Conservation (phyloP, 2,113 vertebrate genomes). For the Sphaerodactylus townsendi region DNA sequence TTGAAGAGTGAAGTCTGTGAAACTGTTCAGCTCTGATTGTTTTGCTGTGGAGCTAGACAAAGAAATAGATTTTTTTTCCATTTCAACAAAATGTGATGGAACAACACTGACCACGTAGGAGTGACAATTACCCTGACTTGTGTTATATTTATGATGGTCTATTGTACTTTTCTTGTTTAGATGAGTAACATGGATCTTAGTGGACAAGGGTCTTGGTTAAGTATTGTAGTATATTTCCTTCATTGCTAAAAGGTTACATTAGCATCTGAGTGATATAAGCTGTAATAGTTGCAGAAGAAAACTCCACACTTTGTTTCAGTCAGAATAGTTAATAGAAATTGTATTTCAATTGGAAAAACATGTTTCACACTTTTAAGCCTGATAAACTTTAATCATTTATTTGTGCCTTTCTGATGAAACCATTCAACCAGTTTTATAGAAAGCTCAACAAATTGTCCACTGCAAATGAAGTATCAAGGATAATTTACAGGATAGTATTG, state of each 20-base stretch:
- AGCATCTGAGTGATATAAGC: neutral
- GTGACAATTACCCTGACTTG: conserved; percentile 16
- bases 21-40: neutral
- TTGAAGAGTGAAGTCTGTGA: neutral
- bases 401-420: conserved; percentile 16
- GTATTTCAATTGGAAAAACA: conserved; percentile 10
- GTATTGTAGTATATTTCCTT: neutral
- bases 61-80: neutral
- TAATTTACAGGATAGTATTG: neutral
- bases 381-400: conserved; percentile 17
- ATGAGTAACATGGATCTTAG: neutral
- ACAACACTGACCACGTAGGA: neutral
- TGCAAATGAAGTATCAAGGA: conserved; percentile 49
- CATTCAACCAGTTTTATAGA: conserved; percentile 21
- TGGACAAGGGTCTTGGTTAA: neutral
- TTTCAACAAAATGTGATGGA: neutral
- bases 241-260: neutral
- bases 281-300: conserved; percentile 34
- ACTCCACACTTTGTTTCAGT: conserved; percentile 13
- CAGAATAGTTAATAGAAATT: neutral
- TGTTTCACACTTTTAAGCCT: conserved; percentile 28
- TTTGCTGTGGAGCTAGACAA: neutral
- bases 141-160: conserved; percentile 36
- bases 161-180: conserved; percentile 25
- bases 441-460: conserved; percentile 7